A percentile compares a stretch with the other conserved stretches of the same genome.
Conservation (phyloP, 2,888 invertebrate genomes). For the Plebejus anna region DNA sequence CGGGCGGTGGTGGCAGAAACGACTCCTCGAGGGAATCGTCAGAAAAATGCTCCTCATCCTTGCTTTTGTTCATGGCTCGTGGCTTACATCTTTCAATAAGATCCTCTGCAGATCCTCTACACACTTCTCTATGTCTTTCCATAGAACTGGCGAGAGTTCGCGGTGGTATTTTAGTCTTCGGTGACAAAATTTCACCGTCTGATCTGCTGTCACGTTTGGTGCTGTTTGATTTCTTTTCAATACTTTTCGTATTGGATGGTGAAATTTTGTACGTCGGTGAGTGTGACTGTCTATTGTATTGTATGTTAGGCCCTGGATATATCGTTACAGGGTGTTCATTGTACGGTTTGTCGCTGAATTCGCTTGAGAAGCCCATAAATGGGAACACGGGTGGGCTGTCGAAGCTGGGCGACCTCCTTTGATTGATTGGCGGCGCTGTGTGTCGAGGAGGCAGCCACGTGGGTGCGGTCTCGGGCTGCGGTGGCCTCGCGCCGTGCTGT, state of each 20-base stretch:
- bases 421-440: conserved; percentile 46
- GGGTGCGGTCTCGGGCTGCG: conserved; percentile 50
- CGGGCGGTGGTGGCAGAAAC: conserved; percentile 82
- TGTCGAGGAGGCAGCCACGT: conserved; percentile 71
- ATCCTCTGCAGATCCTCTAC: conserved; percentile 81
- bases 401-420: conserved; percentile 65
- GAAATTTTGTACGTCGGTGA: conserved; percentile 71
- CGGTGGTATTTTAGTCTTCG: conserved; percentile 81
- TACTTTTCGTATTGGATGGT: conserved; percentile 63
- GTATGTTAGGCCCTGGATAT: conserved; percentile 79
- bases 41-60: conserved; percentile 84
- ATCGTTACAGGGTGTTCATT: conserved; percentile 85
- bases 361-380: conserved; percentile 74
- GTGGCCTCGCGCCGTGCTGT: conserved; percentile 81
- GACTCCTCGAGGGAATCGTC: conserved; percentile 91
- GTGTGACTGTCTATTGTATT: conserved; percentile 58
- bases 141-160: conserved; percentile 85
- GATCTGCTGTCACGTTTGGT: conserved; percentile 62
- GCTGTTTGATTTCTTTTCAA: conserved; percentile 56
- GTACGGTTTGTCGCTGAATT: conserved; percentile 74
- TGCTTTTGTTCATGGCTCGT: conserved; percentile 59
- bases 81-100: conserved; percentile 58
- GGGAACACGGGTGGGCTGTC: conserved; percentile 71
- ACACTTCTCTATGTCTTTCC: conserved; percentile 89
- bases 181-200: conserved; percentile 71